Percentiles rank a stretch among this genome's conserved stretches.
Evolutionary conservation across 2,888 invertebrate genomes (phyloP).

Genomic region (Amphipoea lucens): DNA sequence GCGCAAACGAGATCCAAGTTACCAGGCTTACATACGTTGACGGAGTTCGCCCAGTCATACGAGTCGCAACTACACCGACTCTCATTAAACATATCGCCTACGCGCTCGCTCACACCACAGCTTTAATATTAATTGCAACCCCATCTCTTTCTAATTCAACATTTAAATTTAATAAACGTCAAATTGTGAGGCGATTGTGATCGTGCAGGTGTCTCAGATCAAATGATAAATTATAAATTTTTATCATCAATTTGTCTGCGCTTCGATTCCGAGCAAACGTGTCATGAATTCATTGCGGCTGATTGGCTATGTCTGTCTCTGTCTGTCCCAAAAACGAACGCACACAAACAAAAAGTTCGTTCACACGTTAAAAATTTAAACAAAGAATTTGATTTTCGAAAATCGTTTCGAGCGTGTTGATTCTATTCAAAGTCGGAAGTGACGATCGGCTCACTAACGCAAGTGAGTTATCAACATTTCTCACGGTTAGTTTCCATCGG

Average conservation of each 20-base stretch:
- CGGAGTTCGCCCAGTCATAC: conserved; percentile 79
- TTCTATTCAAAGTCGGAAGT: conserved; percentile 86
- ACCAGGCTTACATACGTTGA: conserved; percentile 84
- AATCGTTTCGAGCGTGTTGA: conserved; percentile 72
- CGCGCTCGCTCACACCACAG: conserved; percentile 75
- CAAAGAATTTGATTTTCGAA: conserved; percentile 73
- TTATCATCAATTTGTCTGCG: conserved; percentile 75
- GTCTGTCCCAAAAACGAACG: conserved; percentile 69
- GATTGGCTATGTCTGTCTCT: conserved; percentile 62
- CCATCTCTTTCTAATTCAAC: conserved; percentile 81
- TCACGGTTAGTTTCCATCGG: conserved; percentile 85
- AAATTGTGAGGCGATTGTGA: conserved; percentile 63
- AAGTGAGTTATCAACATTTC: conserved; percentile 90
- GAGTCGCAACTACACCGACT: conserved; percentile 76
- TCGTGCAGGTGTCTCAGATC: conserved; percentile 67
- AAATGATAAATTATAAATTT: conserved; percentile 70
- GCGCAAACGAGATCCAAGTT: conserved; percentile 87
- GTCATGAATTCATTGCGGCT: conserved; percentile 70
- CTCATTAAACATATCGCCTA: conserved; percentile 81
- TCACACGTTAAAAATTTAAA: conserved; percentile 73
- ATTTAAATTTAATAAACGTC: conserved; percentile 70
- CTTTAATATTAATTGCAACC: conserved; percentile 77
- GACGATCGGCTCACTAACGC: conserved; percentile 85
- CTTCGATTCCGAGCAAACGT: conserved; percentile 70
- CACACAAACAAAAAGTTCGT: conserved; percentile 74